Base-by-base conservation (phyloP, 2,888 invertebrate species). In the Watsonalla binaria region DNA sequence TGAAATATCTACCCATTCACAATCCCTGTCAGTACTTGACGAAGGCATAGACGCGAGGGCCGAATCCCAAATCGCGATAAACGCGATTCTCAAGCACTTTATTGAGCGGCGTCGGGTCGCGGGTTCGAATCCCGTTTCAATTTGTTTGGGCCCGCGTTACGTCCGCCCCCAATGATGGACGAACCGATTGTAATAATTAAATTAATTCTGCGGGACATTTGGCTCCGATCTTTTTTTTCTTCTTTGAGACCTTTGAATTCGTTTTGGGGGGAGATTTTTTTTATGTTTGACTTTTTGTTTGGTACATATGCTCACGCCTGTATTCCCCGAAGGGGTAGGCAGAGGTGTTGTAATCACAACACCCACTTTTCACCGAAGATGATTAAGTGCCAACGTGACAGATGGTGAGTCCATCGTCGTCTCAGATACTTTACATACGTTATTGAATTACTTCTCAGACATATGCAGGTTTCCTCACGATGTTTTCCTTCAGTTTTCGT, bases 141-240 rank as follows among this genome's bases (percentile, higher is more conserved):
- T 82, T 81, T 79, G 78, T 74, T 42, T 63, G 70, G 72, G 70
- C 68, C 70, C 75, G 68, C 69, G 82, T 77, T 77, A 77, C 75
- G 70, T 76, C 61, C 64, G 67, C 61, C 64, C 62, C 53, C 51
- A 61, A 61, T 60, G 69, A 68, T 68, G 59, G 63, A 66, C 58
- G 62, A 60, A 55, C 56, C 68, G 69, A 75, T 70, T 71, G 67
- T 68, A 72, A 72, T 72, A 76, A 80, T 79, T 73, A 74, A 75
- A 78, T 79, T 75, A 74, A 74, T 73, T 80, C 70, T 62, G 61
- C 13, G 34, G 34, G 47, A 13, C 34, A 34, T 47, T 35, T 37
- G n/a, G 13, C 14, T 14, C 11, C 5, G 37, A 15, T 8, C 0
- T 11, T 47, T 47, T 47, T 49, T 47, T n/a, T 33, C 34, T 47